phyloP scores from a whole-genome alignment of 1,140 invertebrate genomes.

The Stenopsyche tienmushanensis region DNA sequence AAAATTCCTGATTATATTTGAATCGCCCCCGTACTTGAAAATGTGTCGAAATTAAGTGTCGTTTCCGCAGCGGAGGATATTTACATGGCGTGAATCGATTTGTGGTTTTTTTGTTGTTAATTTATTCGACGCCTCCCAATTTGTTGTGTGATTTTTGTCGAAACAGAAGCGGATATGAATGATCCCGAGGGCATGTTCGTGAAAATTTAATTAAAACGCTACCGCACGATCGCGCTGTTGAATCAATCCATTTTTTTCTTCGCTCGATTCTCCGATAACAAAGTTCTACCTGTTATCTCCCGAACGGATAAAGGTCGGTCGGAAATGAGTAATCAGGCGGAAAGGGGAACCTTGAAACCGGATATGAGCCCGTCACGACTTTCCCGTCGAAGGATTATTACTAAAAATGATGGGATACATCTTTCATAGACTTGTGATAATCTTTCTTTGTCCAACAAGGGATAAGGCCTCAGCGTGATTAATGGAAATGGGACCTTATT shows the following conservation, averaged over 20 bases:
- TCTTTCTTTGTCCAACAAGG: neutral
- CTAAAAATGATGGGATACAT: neutral
- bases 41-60: too few species aligned
- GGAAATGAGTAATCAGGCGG: slow-evolving; percentile 19
- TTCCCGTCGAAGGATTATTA: neutral
- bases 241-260: neutral
- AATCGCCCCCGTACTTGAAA: too few species aligned
- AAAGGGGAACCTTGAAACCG: slow-evolving; percentile 8
- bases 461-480: neutral
- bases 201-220: neutral
- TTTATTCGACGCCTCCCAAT: too few species aligned
- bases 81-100: too few species aligned
- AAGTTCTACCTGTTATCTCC: neutral
- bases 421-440: too few species aligned
- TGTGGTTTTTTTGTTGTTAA: too few species aligned
- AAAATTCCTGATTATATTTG: too few species aligned
- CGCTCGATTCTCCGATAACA: too few species aligned
- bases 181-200: neutral
- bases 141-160: too few species aligned
- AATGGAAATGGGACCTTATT: neutral
- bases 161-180: neutral
- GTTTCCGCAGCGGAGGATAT: too few species aligned
- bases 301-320: neutral
- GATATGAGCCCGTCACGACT: slow-evolving; percentile 16
- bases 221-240: neutral